These are phyloP conservation scores for Drosophila repleta DNA, from an alignment of 1,140 invertebrate species.

Conservation along the genomic window DNA sequence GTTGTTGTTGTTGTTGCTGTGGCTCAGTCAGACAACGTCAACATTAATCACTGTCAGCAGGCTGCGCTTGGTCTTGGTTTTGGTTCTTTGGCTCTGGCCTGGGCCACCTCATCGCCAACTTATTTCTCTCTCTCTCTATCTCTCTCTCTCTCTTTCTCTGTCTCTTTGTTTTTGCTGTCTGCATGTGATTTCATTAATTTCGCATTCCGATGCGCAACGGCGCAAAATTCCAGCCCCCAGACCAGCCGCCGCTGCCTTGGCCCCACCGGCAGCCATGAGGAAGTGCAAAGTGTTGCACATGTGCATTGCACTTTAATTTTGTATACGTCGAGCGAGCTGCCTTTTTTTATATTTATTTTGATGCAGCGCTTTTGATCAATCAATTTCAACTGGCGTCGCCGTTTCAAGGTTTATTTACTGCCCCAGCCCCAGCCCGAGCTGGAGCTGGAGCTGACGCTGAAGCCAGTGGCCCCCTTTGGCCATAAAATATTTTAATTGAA, in stretches of 20 bases:
- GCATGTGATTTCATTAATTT: constrained; percentile 80
- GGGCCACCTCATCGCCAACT: constrained; percentile 69
- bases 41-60: constrained; percentile 76
- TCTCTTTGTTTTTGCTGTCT: constrained; percentile 35
- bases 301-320: constrained; percentile 74
- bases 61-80: constrained; percentile 16
- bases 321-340: constrained; percentile 57
- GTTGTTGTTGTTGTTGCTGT: constrained; percentile 10
- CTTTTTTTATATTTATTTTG: constrained; percentile 33
- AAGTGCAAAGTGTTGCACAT: constrained; percentile 81
- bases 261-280: constrained; percentile 51
- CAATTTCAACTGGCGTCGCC: constrained; percentile 65
- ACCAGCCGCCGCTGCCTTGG: background rate
- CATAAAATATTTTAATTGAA: constrained; percentile 78
- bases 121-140: constrained; percentile 6
- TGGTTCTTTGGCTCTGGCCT: constrained; percentile 19
- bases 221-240: constrained; percentile 62
- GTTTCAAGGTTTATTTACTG: constrained; percentile 57
- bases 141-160: background rate
- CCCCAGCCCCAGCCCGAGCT: constrained; percentile 5
- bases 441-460: constrained; percentile 3
- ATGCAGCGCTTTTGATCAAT: constrained; percentile 74
- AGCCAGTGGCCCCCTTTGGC: constrained; percentile 46
- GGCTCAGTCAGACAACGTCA: constrained; percentile 46
- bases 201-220: constrained; percentile 76